Evolutionary conservation across 2,888 invertebrate genomes (phyloP).

Genomic region (Dolichomitus sp.): DNA sequence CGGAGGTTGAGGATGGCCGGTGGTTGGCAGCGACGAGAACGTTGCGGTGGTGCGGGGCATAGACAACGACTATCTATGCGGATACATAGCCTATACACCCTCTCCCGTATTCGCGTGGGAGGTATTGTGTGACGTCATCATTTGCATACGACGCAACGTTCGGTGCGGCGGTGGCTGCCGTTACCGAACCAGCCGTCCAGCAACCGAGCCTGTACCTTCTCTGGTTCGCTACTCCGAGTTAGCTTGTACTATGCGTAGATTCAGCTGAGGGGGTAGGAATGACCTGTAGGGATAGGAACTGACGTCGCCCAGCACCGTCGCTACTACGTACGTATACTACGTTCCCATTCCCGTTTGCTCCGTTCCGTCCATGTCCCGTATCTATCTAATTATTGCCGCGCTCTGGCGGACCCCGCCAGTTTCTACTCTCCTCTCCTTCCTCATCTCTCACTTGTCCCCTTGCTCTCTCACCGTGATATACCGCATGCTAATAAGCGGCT

Average conservation of each 20-base stretch:
- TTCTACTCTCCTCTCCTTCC: constrained; percentile 53
- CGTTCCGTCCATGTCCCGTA: constrained; percentile 82
- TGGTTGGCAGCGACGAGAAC: constrained; percentile 61
- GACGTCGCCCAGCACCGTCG: constrained; percentile 64
- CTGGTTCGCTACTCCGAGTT: constrained; percentile 64
- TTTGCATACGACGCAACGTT: constrained; percentile 84
- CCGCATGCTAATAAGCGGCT: constrained; percentile 86
- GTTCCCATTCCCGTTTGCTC: constrained; percentile 69
- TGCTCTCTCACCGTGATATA: constrained; percentile 81
- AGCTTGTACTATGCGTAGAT: constrained; percentile 38
- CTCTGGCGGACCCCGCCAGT: constrained; percentile 75
- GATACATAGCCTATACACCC: constrained; percentile 77
- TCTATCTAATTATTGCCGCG: constrained; percentile 86
- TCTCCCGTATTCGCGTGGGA: constrained; percentile 76
- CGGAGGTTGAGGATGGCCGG: constrained; percentile 39
- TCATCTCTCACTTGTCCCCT: constrained; percentile 51
- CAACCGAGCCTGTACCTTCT: constrained; percentile 68
- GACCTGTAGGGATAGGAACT: constrained; percentile 52
- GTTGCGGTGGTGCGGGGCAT: constrained; percentile 48
- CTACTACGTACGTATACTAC: constrained; percentile 61
- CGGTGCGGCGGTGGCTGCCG: constrained; percentile 70
- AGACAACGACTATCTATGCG: constrained; percentile 77
- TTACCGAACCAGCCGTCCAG: constrained; percentile 74
- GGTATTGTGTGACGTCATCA: constrained; percentile 85
- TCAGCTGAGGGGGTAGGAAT: constrained; percentile 56